Percentiles rank a stretch among this genome's conserved stretches.
phyloP scores from a whole-genome alignment of 2,113 vertebrate species.

The Sebastes schlegelii region DNA sequence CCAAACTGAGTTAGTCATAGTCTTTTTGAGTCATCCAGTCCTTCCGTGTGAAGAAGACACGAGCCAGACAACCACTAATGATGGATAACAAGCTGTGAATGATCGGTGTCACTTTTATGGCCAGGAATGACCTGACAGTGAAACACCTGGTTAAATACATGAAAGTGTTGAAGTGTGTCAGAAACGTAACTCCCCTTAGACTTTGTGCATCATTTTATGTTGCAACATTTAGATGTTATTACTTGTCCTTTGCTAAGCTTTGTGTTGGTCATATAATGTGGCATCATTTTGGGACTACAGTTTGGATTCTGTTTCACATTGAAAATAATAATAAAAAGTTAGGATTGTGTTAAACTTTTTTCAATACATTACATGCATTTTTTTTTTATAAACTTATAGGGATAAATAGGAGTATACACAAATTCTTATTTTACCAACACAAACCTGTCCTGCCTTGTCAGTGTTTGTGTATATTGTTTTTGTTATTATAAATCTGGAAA shows the following conservation, averaged over 20 bases:
- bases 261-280: neutral
- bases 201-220: conserved; percentile 1
- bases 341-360: neutral
- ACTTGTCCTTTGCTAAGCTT: neutral
- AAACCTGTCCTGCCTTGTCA: too few species aligned
- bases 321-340: neutral
- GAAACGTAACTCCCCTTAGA: neutral
- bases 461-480: too few species aligned
- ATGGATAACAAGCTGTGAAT: conserved; percentile 19
- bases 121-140: conserved; percentile 4
- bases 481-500: too few species aligned
- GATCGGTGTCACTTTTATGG: conserved; percentile 8
- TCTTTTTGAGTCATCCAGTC: conserved; percentile 42
- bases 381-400: too few species aligned
- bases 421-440: too few species aligned
- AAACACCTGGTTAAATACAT: conserved; percentile 34
- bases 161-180: conserved; percentile 10
- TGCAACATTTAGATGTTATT: neutral
- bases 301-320: neutral
- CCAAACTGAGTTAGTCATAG: neutral
- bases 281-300: neutral
- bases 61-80: conserved; percentile 49
- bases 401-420: too few species aligned
- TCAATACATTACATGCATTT: too few species aligned
- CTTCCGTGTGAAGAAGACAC: neutral